phyloP scores from a whole-genome alignment of 2,113 vertebrate genomes.

The Atrichornis clamosus region DNA sequence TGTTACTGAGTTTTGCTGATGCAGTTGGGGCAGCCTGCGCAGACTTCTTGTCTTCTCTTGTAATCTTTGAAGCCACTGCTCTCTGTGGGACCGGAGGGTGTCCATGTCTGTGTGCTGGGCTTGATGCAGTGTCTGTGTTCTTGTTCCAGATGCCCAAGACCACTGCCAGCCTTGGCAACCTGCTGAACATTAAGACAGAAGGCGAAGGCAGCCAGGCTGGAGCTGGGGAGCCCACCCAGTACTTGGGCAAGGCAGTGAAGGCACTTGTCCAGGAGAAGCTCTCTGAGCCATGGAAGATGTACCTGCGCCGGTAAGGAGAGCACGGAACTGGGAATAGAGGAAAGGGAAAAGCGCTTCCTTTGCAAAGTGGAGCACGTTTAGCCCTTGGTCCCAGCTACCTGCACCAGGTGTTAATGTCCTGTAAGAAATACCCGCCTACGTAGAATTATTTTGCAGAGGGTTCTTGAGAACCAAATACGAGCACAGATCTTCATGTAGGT shows the following conservation, averaged over 20 bases:
- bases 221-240: slow-evolving; percentile 79
- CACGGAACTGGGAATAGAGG: background rate
- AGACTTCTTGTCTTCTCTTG: background rate
- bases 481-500: background rate
- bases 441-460: background rate
- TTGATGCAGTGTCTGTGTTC: slow-evolving; percentile 29
- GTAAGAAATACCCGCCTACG: background rate
- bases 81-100: background rate
- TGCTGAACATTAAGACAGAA: slow-evolving; percentile 88
- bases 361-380: background rate
- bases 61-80: background rate
- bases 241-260: slow-evolving; percentile 87
- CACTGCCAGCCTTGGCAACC: slow-evolving; percentile 83
- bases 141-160: slow-evolving; percentile 84
- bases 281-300: slow-evolving; percentile 91
- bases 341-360: background rate
- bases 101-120: background rate
- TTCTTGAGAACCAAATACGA: background rate
- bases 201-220: slow-evolving; percentile 76
- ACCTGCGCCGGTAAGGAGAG: slow-evolving; percentile 87
- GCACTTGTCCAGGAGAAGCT: slow-evolving; percentile 83
- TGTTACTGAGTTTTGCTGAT: background rate
- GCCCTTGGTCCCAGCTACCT: background rate
- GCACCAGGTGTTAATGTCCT: background rate
- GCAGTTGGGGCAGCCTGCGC: background rate